Conservation (phyloP, 2,888 invertebrate genomes). For the Oscheius sp. region DNA sequence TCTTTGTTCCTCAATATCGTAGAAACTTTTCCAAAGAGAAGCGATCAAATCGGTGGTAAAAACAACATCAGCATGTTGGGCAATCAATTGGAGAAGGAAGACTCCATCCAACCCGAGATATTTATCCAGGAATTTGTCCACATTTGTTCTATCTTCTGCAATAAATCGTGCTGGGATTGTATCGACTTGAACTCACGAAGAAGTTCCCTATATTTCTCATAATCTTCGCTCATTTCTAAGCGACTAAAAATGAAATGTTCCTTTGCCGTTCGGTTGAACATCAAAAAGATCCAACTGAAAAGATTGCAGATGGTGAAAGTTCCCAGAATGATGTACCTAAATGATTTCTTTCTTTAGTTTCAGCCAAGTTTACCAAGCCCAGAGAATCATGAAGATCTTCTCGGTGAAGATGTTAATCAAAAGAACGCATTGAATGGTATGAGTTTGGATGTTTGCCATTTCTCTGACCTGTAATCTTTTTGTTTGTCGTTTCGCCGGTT, state of each 20-base stretch:
- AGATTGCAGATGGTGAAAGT: slow-evolving; percentile 62
- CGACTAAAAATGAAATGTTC: slow-evolving; percentile 67
- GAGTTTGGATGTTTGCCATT: slow-evolving; percentile 67
- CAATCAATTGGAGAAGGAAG: slow-evolving; percentile 64
- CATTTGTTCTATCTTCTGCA: slow-evolving; percentile 54
- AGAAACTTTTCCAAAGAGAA: slow-evolving; percentile 58
- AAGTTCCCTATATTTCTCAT: slow-evolving; percentile 44
- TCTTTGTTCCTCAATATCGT: slow-evolving; percentile 62
- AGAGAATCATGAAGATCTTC: slow-evolving; percentile 62
- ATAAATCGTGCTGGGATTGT: neutral
- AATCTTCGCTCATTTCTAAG: slow-evolving; percentile 66
- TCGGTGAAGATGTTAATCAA: slow-evolving; percentile 68
- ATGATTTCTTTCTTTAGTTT: slow-evolving; percentile 3
- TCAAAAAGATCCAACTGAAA: slow-evolving; percentile 59
- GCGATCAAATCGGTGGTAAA: slow-evolving; percentile 60
- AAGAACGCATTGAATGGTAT: slow-evolving; percentile 68
- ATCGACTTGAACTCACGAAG: neutral
- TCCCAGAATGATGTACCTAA: slow-evolving; percentile 63
- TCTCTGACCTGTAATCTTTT: slow-evolving; percentile 60
- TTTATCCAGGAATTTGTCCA: slow-evolving; percentile 57
- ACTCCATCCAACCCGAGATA: slow-evolving; percentile 67
- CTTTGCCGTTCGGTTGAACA: slow-evolving; percentile 57
- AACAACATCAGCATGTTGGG: slow-evolving; percentile 67
- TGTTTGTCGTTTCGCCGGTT: neutral
- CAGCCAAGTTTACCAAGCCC: slow-evolving; percentile 51